Evolutionary conservation across 2,113 vertebrate genomes (phyloP).

Genomic region (Callopanchax toddi): DNA sequence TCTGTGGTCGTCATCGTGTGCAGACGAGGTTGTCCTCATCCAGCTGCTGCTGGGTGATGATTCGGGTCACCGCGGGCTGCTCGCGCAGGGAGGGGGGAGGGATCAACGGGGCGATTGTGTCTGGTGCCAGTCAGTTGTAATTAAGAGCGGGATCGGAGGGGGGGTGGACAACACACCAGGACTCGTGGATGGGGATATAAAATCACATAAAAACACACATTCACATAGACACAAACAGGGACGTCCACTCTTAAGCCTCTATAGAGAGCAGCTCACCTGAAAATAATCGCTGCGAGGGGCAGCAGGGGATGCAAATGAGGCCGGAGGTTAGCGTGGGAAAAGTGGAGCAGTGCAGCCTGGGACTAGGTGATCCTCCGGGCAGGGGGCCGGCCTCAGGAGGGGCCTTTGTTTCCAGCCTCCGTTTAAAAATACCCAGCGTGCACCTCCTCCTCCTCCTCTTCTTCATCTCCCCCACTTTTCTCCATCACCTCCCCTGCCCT

Average conservation of each 20-base stretch:
- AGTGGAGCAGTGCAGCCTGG: constrained; percentile 88
- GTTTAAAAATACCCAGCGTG: constrained; percentile 88
- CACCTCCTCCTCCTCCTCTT: constrained; percentile 75
- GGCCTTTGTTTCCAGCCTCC: constrained; percentile 88
- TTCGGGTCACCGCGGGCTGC: constrained; percentile 93
- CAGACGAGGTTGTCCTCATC: constrained; percentile 75
- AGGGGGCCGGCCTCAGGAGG: constrained; percentile 92
- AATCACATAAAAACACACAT: constrained; percentile 50
- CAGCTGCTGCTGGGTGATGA: constrained; percentile 91
- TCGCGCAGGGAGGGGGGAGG: constrained; percentile 45
- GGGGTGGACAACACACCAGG: constrained; percentile 53
- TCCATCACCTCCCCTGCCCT: constrained; percentile 56
- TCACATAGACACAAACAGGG: constrained; percentile 24
- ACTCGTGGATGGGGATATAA: constrained; percentile 36
- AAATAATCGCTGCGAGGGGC: constrained; percentile 97
- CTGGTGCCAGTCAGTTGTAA: constrained; percentile 99
- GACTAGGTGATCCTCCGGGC: constrained; percentile 97
- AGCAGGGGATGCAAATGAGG: constrained; percentile 92
- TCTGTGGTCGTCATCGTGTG: constrained; percentile 33
- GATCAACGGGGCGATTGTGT: constrained; percentile 95
- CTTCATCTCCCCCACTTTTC: constrained; percentile 34
- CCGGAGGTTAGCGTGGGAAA: constrained; percentile 98
- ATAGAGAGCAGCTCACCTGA: constrained; percentile 99
- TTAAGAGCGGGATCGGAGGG: constrained; percentile 94
- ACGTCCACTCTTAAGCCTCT: constrained; percentile 82